phyloP scores from a whole-genome alignment of 2,888 invertebrate genomes.

The Prenolepis imparis region DNA sequence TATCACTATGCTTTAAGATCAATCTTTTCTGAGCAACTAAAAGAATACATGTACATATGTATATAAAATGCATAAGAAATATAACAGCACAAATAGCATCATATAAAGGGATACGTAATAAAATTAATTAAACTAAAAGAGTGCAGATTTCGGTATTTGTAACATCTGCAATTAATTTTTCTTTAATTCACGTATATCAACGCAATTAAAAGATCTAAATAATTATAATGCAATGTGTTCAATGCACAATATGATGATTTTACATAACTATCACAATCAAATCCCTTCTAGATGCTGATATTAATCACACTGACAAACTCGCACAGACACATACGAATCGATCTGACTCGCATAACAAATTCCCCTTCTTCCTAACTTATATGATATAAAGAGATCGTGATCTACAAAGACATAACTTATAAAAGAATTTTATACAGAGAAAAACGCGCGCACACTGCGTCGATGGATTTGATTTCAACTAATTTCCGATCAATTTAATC shows the following conservation, averaged over 20 bases:
- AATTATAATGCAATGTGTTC: neutral
- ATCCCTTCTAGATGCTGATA: conserved; percentile 22
- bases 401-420: neutral
- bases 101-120: neutral
- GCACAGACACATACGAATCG: conserved; percentile 44
- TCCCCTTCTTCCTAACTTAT: neutral
- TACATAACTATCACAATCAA: conserved; percentile 15
- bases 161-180: conserved; percentile 1
- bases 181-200: neutral
- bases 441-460: neutral
- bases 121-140: neutral
- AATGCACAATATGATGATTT: conserved; percentile 4
- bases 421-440: neutral
- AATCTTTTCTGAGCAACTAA: neutral
- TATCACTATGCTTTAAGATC: neutral
- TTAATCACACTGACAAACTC: conserved; percentile 18
- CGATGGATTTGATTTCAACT: neutral
- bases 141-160: too few species aligned
- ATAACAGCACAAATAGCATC: neutral
- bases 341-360: conserved; percentile 21
- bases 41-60: neutral
- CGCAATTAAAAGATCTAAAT: conserved; percentile 2
- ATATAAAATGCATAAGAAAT: neutral
- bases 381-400: neutral
- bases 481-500: neutral